Evolutionary conservation across 2,888 invertebrate genomes (phyloP).

Genomic region (Harmothoe impar): DNA sequence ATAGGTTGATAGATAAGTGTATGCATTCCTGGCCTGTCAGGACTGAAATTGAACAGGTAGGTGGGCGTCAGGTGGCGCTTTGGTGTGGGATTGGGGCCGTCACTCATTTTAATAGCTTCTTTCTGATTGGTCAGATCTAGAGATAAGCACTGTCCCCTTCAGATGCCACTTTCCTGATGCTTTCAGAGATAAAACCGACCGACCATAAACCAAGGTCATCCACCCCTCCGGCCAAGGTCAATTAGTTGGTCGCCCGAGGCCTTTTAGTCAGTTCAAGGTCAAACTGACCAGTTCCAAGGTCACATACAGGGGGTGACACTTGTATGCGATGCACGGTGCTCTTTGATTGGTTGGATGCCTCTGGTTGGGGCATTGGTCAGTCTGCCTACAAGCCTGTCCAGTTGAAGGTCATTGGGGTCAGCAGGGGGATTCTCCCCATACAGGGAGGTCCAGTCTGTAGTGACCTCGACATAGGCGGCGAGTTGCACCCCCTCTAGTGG

Average conservation of each 20-base stretch:
- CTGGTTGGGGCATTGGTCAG: not conserved
- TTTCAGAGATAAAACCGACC: constrained; percentile 17
- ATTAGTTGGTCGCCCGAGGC: not conserved
- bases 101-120: constrained; percentile 13
- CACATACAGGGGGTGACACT: not conserved
- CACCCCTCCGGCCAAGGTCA: constrained; percentile 54
- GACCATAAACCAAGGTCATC: constrained; percentile 1
- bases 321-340: not conserved
- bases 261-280: constrained; percentile 43
- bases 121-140: constrained; percentile 6
- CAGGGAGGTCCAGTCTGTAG: constrained; percentile 1
- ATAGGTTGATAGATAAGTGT: not conserved
- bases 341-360: constrained; percentile 41
- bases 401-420: constrained; percentile 20
- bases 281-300: constrained; percentile 26
- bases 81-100: not conserved
- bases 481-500: constrained; percentile 1
- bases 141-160: constrained; percentile 14
- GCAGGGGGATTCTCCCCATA: not conserved
- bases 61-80: not conserved
- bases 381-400: not conserved
- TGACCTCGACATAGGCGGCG: not conserved
- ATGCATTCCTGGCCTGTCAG: constrained; percentile 6
- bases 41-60: not conserved
- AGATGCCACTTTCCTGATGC: constrained; percentile 10